A percentile compares a stretch with the other conserved stretches of the same genome.
Evolutionary conservation across 2,113 vertebrate genomes (phyloP).

Genomic region (Cranoglanis bouderius): DNA sequence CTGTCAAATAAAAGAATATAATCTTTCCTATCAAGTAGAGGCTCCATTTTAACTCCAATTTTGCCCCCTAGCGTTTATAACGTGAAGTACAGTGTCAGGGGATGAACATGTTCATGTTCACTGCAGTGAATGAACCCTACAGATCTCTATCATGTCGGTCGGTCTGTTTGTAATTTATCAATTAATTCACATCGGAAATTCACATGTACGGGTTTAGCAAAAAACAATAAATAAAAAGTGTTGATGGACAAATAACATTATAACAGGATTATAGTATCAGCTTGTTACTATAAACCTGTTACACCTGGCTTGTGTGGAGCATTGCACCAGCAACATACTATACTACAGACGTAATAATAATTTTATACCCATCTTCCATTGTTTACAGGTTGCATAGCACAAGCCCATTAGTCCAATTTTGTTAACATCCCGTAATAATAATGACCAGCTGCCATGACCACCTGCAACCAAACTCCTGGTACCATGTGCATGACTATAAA

Average conservation of each 20-base stretch:
- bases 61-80: conserved; percentile 55
- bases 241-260: neutral
- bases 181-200: too few relatives aligned
- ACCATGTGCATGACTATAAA: neutral
- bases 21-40: neutral
- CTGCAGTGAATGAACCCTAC: neutral
- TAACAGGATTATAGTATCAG: neutral
- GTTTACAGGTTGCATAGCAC: neutral
- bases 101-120: neutral
- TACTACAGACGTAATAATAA: neutral
- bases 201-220: too few relatives aligned
- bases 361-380: neutral
- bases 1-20: neutral
- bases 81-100: neutral
- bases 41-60: neutral
- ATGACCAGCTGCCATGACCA: neutral
- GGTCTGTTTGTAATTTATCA: neutral
- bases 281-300: neutral
- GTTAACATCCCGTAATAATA: too few relatives aligned
- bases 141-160: neutral
- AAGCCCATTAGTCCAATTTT: neutral
- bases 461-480: neutral
- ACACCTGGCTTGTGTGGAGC: neutral
- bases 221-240: neutral
- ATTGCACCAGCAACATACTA: neutral